phyloP scores from a whole-genome alignment of 64 coral and sea anemone genomes.

The Acropora tenuis region DNA sequence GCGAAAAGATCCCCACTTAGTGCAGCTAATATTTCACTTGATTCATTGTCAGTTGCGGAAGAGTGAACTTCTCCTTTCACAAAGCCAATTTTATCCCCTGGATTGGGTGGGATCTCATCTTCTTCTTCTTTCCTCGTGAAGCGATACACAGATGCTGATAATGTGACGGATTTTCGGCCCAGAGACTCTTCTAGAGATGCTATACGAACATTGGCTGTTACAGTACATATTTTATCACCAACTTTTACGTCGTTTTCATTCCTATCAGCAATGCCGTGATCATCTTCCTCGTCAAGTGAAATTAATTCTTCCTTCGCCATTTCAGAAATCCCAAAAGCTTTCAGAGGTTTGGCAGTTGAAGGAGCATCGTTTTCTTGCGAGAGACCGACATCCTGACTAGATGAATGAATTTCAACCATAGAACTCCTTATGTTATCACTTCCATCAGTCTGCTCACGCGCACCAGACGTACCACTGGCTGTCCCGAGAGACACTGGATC shows the following conservation, averaged over 20 bases:
- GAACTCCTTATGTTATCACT: neutral
- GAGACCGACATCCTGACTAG: neutral
- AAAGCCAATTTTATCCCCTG: slow-evolving; percentile 30
- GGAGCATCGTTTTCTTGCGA: neutral
- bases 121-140: neutral
- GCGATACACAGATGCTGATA: slow-evolving; percentile 22
- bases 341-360: neutral
- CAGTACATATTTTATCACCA: neutral
- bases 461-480: no score
- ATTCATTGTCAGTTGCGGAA: neutral
- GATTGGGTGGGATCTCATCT: neutral
- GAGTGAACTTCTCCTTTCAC: slow-evolving; percentile 26
- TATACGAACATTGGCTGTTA: slow-evolving; percentile 15
- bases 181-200: neutral
- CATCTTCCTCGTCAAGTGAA: no score
- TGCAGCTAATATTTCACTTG: neutral
- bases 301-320: neutral
- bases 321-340: neutral
- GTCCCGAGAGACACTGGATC: neutral
- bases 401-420: neutral
- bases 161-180: neutral
- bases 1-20: slow-evolving; percentile 22
- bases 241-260: neutral
- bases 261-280: neutral
- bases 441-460: neutral